Conservation (phyloP, 2,797 vertebrate genomes). For the Halcyon chelicuti region DNA sequence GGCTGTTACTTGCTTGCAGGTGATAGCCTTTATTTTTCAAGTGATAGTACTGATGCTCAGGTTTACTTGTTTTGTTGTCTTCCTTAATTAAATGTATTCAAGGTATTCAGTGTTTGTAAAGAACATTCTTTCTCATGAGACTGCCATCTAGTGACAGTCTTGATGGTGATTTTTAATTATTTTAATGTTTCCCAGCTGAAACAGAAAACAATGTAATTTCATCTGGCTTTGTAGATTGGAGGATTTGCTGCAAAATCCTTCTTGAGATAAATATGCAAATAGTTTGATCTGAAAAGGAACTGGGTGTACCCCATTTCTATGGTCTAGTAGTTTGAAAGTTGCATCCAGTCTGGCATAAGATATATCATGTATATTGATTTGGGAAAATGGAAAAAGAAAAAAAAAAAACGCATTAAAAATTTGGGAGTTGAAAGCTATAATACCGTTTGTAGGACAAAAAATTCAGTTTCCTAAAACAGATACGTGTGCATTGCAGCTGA, state of each 20-base stretch:
- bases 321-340: neutral
- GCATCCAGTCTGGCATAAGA: neutral
- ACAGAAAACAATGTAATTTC: neutral
- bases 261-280: neutral
- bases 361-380: neutral
- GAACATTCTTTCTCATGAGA: neutral
- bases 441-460: neutral
- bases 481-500: neutral
- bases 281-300: neutral
- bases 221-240: neutral
- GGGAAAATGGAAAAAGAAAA: neutral
- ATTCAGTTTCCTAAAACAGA: neutral
- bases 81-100: neutral
- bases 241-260: neutral
- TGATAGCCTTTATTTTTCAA: neutral
- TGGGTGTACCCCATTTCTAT: neutral
- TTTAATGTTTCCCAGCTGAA: neutral
- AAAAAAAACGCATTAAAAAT: neutral
- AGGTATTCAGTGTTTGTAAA: neutral
- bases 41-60: neutral
- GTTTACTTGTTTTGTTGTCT: neutral
- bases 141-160: neutral
- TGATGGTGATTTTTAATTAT: neutral
- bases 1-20: neutral
- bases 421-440: neutral